Conservation (phyloP, 2,113 vertebrate genomes). For the Panurus biarmicus region DNA sequence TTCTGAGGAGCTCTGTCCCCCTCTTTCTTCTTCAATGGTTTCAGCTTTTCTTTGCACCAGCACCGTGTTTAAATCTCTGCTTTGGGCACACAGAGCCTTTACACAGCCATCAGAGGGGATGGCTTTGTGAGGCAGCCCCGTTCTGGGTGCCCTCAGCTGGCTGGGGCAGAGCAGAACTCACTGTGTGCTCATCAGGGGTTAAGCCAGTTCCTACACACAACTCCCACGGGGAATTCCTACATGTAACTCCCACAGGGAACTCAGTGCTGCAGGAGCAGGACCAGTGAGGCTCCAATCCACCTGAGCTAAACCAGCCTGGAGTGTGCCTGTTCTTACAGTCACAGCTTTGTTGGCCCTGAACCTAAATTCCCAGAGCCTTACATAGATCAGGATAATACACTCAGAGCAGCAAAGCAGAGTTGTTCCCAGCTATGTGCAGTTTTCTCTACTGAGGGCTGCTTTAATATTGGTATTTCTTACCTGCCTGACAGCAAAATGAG, state of each 20-base stretch:
- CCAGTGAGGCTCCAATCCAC: neutral
- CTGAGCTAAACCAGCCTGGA: neutral
- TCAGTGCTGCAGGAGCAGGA: neutral
- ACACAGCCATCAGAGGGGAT: neutral
- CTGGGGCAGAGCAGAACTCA: neutral
- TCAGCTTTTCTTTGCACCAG: neutral
- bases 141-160: neutral
- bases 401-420: neutral
- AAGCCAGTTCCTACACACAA: neutral
- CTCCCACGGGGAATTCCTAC: neutral
- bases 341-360: neutral
- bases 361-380: neutral
- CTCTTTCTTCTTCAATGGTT: neutral
- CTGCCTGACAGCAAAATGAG: neutral
- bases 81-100: neutral
- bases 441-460: neutral
- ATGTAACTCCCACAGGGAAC: fast-evolving
- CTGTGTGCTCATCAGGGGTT: neutral
- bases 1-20: neutral
- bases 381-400: neutral
- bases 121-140: neutral
- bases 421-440: neutral
- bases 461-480: neutral
- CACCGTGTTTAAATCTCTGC: fast-evolving
- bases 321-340: neutral